A percentile compares a stretch with the other conserved stretches of the same genome.
These are phyloP conservation scores for Myiotriccus ornatus DNA, from an alignment of 2,797 vertebrate genomes.

Conservation along the genomic window DNA sequence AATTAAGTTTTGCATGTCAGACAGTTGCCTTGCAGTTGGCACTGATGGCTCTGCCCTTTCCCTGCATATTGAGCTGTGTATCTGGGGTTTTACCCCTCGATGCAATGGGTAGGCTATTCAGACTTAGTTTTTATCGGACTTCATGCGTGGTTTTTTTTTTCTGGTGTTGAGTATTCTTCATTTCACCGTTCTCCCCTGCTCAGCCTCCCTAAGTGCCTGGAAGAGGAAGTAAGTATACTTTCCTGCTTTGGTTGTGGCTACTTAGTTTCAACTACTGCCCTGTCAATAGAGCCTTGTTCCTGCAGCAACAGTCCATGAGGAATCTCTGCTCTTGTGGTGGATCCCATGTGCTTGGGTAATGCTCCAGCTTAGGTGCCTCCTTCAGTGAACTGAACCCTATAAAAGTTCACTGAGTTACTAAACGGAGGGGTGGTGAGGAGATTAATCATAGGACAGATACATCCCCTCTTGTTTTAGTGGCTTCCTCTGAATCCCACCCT, in stretches of 20 bases:
- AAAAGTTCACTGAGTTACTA: not conserved
- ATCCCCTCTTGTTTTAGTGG: not conserved
- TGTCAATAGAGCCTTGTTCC: not conserved
- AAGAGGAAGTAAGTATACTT: not conserved
- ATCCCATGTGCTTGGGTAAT: not conserved
- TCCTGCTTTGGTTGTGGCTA: not conserved
- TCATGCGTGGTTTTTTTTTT: not conserved
- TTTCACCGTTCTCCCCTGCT: not conserved
- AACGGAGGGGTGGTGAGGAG: not conserved
- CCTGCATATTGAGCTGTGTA: not conserved
- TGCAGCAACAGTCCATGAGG: not conserved
- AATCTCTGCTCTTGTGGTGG: not conserved
- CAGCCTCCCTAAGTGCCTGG: not conserved
- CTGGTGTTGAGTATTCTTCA: not conserved
- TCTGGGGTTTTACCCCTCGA: not conserved
- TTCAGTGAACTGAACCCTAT: not conserved
- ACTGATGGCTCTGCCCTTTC: not conserved
- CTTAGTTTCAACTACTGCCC: not conserved
- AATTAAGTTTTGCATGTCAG: not conserved
- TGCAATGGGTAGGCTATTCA: not conserved
- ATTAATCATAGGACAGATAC: rapidly evolving
- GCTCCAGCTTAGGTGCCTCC: not conserved
- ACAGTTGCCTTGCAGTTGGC: not conserved
- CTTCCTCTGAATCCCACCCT: not conserved
- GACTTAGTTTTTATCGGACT: not conserved